phyloP scores from a whole-genome alignment of 2,797 vertebrate genomes.

The Otus scops region DNA sequence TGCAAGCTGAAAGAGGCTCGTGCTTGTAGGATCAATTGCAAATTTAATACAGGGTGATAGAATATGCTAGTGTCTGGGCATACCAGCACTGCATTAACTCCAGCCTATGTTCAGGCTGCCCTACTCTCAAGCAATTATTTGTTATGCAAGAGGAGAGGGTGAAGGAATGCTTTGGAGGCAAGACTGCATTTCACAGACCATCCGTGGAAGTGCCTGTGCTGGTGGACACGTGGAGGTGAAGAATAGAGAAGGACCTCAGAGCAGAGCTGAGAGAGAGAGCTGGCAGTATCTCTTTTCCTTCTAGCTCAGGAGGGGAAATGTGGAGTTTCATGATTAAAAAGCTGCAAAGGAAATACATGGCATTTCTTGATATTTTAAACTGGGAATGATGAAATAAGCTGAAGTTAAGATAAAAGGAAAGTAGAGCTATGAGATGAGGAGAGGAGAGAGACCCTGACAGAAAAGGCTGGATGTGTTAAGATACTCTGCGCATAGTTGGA shows the following conservation, averaged over 20 bases:
- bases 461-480: not conserved
- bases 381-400: not conserved
- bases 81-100: not conserved
- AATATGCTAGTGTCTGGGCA: not conserved
- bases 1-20: not conserved
- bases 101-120: not conserved
- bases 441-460: not conserved
- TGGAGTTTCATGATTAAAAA: not conserved
- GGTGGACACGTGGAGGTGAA: not conserved
- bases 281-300: not conserved
- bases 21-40: slow-evolving; percentile 9
- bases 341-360: not conserved
- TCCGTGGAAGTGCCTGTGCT: not conserved
- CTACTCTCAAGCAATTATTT: not conserved
- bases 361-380: not conserved
- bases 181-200: not conserved
- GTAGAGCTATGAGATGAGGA: not conserved
- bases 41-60: not conserved
- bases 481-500: not conserved
- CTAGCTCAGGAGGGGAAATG: not conserved
- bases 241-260: not conserved
- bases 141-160: not conserved
- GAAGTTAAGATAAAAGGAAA: not conserved
- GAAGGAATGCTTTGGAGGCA: not conserved
- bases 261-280: not conserved